These are phyloP conservation scores for Bolborhynchus lineola DNA, from an alignment of 2,113 vertebrate species.

Conservation along the genomic window DNA sequence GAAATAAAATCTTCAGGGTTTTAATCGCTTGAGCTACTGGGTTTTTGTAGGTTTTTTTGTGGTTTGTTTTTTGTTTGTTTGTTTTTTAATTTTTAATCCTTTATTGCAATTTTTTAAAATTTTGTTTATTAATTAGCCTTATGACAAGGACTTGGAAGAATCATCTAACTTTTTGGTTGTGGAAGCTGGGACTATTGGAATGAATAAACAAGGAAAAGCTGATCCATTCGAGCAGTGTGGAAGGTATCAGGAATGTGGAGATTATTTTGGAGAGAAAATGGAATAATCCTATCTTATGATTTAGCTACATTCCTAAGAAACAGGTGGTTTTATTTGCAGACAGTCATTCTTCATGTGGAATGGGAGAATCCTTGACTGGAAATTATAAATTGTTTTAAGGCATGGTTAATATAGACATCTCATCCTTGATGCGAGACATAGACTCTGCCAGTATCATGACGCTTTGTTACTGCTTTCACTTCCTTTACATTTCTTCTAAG, in stretches of 20 bases:
- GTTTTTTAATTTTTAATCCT: neutral
- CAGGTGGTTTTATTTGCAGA: neutral
- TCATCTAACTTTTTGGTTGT: neutral
- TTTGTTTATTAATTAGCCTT: conserved; percentile 43
- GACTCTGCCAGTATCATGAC: neutral
- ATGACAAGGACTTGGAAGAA: conserved; percentile 41
- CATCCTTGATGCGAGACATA: neutral
- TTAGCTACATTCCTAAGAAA: neutral
- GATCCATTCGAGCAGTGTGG: neutral
- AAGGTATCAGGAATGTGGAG: neutral
- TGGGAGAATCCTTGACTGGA: neutral
- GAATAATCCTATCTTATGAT: neutral
- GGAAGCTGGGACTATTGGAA: conserved; percentile 18
- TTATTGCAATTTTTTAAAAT: neutral
- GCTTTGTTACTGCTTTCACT: neutral
- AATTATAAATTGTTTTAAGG: neutral
- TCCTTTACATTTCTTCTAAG: neutral
- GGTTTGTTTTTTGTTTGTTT: neutral
- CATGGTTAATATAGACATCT: neutral
- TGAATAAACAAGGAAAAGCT: conserved; percentile 20
- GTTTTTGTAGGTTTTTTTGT: neutral
- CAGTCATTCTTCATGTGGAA: neutral
- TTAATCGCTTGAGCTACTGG: neutral
- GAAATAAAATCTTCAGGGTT: neutral
- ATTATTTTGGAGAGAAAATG: neutral